A percentile compares a stretch with the other conserved stretches of the same genome.
These are phyloP conservation scores for Gastracanthus pulcherrimus DNA, from an alignment of 2,888 invertebrate genomes.

Conservation along the genomic window DNA sequence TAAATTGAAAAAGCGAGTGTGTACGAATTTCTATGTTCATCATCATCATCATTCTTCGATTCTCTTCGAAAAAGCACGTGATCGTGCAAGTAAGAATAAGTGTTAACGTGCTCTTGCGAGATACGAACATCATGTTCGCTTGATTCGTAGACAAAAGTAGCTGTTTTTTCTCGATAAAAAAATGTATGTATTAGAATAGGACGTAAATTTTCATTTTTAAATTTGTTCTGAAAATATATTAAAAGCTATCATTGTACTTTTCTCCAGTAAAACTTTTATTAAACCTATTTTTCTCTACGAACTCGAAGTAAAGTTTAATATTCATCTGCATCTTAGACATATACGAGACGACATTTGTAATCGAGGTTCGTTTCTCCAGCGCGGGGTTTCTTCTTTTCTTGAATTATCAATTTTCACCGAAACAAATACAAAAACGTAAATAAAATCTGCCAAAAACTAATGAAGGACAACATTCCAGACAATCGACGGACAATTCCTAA, in stretches of 20 bases:
- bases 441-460: conserved; percentile 36
- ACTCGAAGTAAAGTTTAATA: conserved; percentile 20
- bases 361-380: conserved; percentile 9
- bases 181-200: background rate
- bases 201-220: background rate
- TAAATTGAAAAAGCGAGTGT: conserved; percentile 8
- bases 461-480: conserved; percentile 51
- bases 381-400: conserved; percentile 14
- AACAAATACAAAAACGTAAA: conserved; percentile 19
- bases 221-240: no score
- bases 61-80: background rate
- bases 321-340: background rate
- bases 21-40: conserved; percentile 8
- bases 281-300: conserved; percentile 34
- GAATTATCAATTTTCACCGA: conserved; percentile 16
- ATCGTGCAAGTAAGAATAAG: background rate
- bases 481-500: conserved; percentile 50
- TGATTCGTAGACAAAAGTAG: conserved; percentile 32
- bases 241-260: no score
- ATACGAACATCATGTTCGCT: background rate
- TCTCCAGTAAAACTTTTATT: background rate
- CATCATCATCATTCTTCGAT: background rate
- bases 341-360: background rate
- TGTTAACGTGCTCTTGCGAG: conserved; percentile 15
- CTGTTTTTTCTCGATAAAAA: background rate